phyloP scores from a whole-genome alignment of 2,113 vertebrate species.

The Cryptomyrus ogoouensis region DNA sequence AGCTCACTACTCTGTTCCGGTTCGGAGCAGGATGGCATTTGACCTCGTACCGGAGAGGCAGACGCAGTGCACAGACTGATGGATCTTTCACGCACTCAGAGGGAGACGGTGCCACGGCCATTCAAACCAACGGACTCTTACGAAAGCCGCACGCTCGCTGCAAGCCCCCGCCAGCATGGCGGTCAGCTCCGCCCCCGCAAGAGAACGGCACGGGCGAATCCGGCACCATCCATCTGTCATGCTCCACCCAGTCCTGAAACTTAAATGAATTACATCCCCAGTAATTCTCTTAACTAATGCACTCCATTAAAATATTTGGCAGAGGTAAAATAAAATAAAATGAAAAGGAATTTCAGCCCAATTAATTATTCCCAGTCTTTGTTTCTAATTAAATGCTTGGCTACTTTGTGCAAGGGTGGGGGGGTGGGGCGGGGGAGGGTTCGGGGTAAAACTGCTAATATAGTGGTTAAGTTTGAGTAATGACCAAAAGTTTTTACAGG shows the following conservation, averaged over 20 bases:
- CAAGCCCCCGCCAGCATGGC: background rate
- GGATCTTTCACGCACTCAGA: background rate
- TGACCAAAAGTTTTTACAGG: background rate
- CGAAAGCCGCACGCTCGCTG: background rate
- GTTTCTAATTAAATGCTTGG: constrained; percentile 70
- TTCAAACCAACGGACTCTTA: background rate
- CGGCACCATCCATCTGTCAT: constrained; percentile 47
- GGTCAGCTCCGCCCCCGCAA: background rate
- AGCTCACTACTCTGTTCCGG: background rate
- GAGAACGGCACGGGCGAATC: constrained; percentile 34
- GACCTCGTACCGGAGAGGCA: background rate
- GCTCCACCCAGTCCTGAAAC: constrained; percentile 32
- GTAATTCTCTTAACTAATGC: constrained; percentile 43
- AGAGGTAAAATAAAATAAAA: constrained; percentile 37
- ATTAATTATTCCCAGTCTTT: constrained; percentile 68
- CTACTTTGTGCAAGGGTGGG: constrained; percentile 41
- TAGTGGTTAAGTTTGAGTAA: background rate
- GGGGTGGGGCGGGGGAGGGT: background rate
- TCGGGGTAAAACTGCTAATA: background rate
- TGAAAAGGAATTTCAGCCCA: constrained; percentile 52
- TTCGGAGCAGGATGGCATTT: background rate
- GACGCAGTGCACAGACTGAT: background rate
- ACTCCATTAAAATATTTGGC: constrained; percentile 52
- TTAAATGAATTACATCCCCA: constrained; percentile 50
- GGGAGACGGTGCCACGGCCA: background rate